A percentile compares a stretch with the other conserved stretches of the same genome.
These are phyloP conservation scores for Cataglyphis hispanica DNA, from an alignment of 1,140 invertebrate species.

Conservation along the genomic window DNA sequence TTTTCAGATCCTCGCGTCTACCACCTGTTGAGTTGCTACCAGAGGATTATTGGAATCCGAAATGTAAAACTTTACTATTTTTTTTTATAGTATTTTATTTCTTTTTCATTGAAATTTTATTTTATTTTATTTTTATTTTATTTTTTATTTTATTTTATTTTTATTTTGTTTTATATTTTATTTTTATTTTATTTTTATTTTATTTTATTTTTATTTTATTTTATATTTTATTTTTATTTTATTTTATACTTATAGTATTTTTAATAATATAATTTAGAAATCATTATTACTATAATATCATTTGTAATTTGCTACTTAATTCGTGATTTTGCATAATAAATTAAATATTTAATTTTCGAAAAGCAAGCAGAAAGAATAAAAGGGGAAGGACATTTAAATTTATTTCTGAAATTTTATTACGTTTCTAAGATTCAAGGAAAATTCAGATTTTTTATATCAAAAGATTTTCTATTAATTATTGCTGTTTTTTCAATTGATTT, in stretches of 20 bases:
- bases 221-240: no score
- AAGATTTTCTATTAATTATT: background rate
- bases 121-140: no score
- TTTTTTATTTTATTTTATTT: no score
- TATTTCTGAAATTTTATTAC: background rate
- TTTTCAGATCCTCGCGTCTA: background rate
- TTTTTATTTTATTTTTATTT: no score
- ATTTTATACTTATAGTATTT: background rate
- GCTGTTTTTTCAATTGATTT: background rate
- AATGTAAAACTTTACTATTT: no score
- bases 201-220: no score
- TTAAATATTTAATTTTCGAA: background rate
- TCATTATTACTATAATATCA: no score
- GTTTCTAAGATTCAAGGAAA: no score
- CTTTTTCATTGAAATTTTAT: no score
- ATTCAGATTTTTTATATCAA: background rate
- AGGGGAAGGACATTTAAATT: background rate
- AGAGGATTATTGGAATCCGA: background rate
- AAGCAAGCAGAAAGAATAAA: background rate
- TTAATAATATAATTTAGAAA: background rate
- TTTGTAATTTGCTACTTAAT: background rate
- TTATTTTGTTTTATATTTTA: no score
- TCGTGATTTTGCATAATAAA: background rate
- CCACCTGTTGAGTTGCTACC: background rate
- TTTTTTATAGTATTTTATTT: no score